These are phyloP conservation scores for Mixornis gularis DNA, from an alignment of 2,113 vertebrate species.

Conservation along the genomic window DNA sequence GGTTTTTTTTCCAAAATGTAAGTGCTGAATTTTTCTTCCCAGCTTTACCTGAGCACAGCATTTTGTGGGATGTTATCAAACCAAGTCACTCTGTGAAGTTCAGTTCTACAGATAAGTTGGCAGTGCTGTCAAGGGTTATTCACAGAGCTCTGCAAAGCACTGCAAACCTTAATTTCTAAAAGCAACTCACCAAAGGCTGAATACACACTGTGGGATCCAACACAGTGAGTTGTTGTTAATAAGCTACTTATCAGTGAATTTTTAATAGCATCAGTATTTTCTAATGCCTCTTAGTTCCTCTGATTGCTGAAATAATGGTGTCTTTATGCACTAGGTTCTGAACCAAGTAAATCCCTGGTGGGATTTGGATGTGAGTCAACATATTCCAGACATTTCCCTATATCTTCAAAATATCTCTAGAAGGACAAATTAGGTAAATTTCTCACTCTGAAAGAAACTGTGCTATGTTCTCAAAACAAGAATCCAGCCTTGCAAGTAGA, in stretches of 20 bases:
- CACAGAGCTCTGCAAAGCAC: neutral
- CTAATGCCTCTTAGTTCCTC: neutral
- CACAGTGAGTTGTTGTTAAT: neutral
- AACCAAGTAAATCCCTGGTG: neutral
- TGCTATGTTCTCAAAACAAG: neutral
- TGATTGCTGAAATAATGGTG: neutral
- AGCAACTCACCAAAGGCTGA: neutral
- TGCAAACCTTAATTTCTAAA: neutral
- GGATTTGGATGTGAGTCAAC: neutral
- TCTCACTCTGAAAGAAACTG: neutral
- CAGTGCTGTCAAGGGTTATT: neutral
- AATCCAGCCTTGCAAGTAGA: neutral
- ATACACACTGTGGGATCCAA: neutral
- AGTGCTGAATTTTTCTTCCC: neutral
- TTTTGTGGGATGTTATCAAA: neutral
- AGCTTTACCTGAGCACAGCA: neutral
- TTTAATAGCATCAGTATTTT: neutral
- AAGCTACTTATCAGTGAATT: neutral
- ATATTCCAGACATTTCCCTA: neutral
- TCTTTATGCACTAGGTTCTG: neutral
- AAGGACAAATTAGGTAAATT: neutral
- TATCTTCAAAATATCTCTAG: neutral
- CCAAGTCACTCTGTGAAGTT: neutral
- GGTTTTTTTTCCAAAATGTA: neutral
- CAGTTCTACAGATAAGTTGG: neutral